Evolutionary conservation across 1,140 invertebrate species (phyloP).

Genomic region (Cherax quadricarinatus): DNA sequence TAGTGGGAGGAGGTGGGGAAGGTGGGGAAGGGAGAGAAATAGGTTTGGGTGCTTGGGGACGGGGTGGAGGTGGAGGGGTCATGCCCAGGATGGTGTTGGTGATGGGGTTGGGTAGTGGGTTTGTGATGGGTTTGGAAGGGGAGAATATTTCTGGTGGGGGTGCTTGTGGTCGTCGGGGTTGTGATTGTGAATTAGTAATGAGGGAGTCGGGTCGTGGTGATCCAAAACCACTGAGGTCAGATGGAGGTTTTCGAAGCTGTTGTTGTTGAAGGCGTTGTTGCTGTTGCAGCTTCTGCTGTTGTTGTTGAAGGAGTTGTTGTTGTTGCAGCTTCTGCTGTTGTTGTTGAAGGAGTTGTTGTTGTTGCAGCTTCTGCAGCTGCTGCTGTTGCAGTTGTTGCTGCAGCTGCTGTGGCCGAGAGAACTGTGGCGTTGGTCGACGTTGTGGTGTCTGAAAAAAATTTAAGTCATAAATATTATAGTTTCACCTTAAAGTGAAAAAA

Average conservation of each 20-base stretch:
- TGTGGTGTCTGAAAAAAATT: background rate
- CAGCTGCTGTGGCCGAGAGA: background rate
- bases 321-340: no score
- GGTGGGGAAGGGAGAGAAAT: background rate
- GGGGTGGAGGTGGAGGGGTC: constrained; percentile 57
- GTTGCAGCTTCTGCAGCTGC: background rate
- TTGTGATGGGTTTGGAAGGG: constrained; percentile 38
- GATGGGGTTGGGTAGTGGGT: constrained; percentile 23
- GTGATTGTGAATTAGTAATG: background rate
- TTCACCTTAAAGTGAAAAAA: no score
- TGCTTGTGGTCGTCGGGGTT: background rate
- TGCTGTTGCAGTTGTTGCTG: background rate
- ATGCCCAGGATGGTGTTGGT: constrained; percentile 54
- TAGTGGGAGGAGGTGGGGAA: background rate
- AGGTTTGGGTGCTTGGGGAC: background rate
- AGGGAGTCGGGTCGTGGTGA: background rate
- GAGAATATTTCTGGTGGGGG: constrained; percentile 14
- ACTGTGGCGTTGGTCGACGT: background rate
- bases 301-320: background rate
- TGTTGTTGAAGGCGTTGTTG: background rate
- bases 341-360: background rate
- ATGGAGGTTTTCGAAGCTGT: background rate
- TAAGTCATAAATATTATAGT: no score
- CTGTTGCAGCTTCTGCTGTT: background rate
- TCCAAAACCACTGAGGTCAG: constrained; percentile 6